Conservation (phyloP, 2,888 invertebrate genomes). For the Abscondita cerata region DNA sequence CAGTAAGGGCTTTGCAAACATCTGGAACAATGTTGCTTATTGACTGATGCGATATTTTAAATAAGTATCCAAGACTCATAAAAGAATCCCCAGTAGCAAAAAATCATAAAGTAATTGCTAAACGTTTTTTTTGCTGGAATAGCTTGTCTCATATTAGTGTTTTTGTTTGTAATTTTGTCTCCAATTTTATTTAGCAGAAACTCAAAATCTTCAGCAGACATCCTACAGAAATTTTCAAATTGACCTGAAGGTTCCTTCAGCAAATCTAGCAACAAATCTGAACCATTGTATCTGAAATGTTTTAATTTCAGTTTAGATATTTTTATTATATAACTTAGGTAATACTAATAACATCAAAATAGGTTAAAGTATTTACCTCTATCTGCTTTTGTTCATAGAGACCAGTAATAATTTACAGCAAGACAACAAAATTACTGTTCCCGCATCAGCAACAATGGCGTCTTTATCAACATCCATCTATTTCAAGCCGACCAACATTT, state of each 20-base stretch:
- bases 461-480: too few species aligned
- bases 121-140: constrained; percentile 36
- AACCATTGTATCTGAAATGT: constrained; percentile 3
- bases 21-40: constrained; percentile 32
- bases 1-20: constrained; percentile 35
- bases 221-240: constrained; percentile 40
- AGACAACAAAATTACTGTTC: too few species aligned
- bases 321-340: too few species aligned
- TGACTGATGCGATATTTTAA: constrained; percentile 39
- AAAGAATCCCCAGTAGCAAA: constrained; percentile 39
- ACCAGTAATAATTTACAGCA: too few species aligned
- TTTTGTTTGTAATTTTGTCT: constrained; percentile 33
- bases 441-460: too few species aligned
- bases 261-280: constrained; percentile 7
- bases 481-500: too few species aligned
- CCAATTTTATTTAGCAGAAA: constrained; percentile 35
- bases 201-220: constrained; percentile 39
- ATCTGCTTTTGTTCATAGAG: too few species aligned
- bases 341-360: too few species aligned
- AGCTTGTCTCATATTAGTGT: constrained; percentile 38
- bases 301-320: too few species aligned
- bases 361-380: too few species aligned
- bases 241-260: constrained; percentile 22
- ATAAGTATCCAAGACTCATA: constrained; percentile 40
- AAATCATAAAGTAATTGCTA: constrained; percentile 39